Conservation (phyloP, 2,113 vertebrate species). For the Hydrochoerus hydrochaeris region DNA sequence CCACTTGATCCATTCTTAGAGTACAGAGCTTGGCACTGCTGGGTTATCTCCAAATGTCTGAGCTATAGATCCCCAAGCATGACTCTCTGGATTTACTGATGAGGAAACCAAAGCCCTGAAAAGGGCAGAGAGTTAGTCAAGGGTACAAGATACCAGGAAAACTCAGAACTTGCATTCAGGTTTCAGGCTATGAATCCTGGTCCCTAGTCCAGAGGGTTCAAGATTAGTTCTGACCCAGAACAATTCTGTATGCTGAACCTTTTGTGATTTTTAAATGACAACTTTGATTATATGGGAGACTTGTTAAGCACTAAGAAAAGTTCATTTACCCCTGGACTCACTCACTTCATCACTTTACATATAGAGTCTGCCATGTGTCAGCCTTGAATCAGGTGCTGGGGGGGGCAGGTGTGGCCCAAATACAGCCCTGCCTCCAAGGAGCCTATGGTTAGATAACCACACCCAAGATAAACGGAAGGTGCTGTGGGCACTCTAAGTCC, state of each 20-base stretch:
- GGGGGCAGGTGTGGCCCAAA: neutral
- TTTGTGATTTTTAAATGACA: slow-evolving; percentile 6
- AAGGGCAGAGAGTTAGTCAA: neutral
- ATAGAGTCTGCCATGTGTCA: neutral
- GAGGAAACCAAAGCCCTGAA: neutral
- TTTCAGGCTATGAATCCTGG: neutral
- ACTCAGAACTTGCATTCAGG: neutral
- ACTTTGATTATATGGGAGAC: neutral
- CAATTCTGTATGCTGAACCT: neutral
- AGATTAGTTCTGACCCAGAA: neutral
- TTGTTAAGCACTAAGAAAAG: neutral
- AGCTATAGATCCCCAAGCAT: neutral
- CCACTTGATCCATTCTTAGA: neutral
- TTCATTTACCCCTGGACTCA: neutral
- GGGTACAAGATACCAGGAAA: neutral
- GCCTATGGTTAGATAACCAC: neutral
- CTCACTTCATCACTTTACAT: neutral
- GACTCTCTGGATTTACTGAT: neutral
- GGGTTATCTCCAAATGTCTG: neutral
- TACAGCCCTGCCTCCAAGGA: neutral
- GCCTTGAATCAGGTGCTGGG: neutral
- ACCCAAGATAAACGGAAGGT: neutral
- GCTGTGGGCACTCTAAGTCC: neutral
- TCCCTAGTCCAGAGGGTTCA: neutral
- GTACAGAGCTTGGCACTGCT: neutral